Base-by-base conservation (phyloP, 2,113 vertebrate genomes). In the Ursus arctos region DNA sequence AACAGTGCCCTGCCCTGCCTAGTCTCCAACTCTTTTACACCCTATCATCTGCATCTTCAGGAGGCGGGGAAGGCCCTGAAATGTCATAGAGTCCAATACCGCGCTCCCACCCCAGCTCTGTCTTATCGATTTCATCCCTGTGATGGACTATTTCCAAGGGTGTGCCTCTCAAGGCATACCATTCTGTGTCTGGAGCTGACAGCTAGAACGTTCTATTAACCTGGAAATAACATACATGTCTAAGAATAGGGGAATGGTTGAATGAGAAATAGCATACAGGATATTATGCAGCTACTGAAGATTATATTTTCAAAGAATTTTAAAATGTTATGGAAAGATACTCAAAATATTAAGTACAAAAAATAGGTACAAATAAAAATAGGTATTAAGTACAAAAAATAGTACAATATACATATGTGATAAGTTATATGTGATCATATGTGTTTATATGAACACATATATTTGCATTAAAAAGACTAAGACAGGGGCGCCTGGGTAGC, bases 221-320 rank as follows among this genome's bases (percentile, higher is more conserved):
- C 63, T 77, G 47, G 59, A 97, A 67, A 72, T 55, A 59, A 47
- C 16, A 16, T 84, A 51, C 1, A 8, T 61, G 21, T 94, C 36
- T 28, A 61, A 80, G 81, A 80, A 14, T 24, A 65, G 21, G 33
- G 49, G 10, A 31, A 21, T 51, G 6, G 85, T 65, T 81, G 84
- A 59, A 91, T 67, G 51, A 22, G 18, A 16, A 93, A 33, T n/a
- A 63, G 53, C 21, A 19, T 77, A 49, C 10, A 47, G 26, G 12
- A 74, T 40, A 69, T 49, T 31, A 74, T 67, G 51, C 59, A 95
- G 36, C 40, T 96, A 11, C 8, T 67, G 28, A 69, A 97, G 87
- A 76, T 79, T 40, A 4, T 61, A 51, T 96, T 77, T 95, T 79
- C 43, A 84, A 84, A 84, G 22, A 96, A 80, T 77, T 88, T 97